Conservation (phyloP, 2,113 vertebrate genomes). For the Sinocyclocheilus rhinocerous region DNA sequence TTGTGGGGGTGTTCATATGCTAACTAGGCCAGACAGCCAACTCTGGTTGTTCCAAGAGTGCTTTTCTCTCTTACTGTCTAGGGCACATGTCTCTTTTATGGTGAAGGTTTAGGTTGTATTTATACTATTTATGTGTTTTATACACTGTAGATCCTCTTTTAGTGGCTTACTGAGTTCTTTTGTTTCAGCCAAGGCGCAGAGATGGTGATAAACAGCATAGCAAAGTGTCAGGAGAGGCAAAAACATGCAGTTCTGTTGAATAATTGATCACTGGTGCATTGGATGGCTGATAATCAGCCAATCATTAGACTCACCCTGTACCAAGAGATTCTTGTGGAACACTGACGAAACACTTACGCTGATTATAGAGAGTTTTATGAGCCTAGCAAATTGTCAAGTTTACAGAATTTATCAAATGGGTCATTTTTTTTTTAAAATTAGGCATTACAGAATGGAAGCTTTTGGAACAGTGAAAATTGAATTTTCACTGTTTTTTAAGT, state of each 20-base stretch:
- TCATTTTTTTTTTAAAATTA: background rate
- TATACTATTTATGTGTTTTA: slow-evolving; percentile 46
- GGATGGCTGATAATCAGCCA: slow-evolving; percentile 54
- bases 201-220: slow-evolving; percentile 37
- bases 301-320: slow-evolving; percentile 48
- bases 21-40: slow-evolving; percentile 68
- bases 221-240: slow-evolving; percentile 28
- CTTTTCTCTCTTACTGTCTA: slow-evolving; percentile 60
- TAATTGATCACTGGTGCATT: slow-evolving; percentile 61
- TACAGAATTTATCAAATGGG: background rate
- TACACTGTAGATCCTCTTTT: slow-evolving; percentile 5
- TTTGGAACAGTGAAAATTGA: background rate
- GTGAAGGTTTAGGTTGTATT: slow-evolving; percentile 43
- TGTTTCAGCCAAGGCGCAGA: slow-evolving; percentile 19
- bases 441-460: background rate
- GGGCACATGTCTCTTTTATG: slow-evolving; percentile 54
- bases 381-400: slow-evolving; percentile 11
- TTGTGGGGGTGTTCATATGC: slow-evolving; percentile 60
- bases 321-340: slow-evolving; percentile 28
- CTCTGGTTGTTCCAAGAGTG: slow-evolving; percentile 40
- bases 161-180: slow-evolving; percentile 28
- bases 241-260: slow-evolving; percentile 57
- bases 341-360: background rate
- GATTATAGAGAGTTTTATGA: slow-evolving; percentile 27
- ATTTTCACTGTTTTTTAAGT: no score